phyloP scores from a whole-genome alignment of 2,888 invertebrate genomes.

The Acanthosepion esculentum region DNA sequence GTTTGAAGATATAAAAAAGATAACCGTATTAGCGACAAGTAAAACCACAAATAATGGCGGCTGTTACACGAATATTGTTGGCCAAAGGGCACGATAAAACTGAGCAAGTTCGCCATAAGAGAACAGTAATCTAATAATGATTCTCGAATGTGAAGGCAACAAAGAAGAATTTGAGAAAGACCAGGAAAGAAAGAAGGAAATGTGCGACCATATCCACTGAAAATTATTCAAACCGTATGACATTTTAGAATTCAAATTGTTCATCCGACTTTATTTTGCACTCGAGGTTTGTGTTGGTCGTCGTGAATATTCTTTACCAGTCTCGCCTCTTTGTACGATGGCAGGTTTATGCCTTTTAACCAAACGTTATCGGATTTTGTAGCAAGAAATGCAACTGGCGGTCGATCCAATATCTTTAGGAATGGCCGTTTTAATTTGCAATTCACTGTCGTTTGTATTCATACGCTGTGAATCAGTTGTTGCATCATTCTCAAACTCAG shows the following conservation, averaged over 20 bases:
- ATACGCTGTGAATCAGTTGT: background rate
- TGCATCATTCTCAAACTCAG: background rate
- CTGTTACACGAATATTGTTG: slow-evolving; percentile 22
- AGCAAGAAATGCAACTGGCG: background rate
- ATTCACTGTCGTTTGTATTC: background rate
- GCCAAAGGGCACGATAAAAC: background rate
- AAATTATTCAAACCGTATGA: background rate
- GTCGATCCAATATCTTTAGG: slow-evolving; percentile 6
- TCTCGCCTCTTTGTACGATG: background rate
- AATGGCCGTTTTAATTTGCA: background rate
- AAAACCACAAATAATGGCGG: background rate
- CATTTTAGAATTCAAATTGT: slow-evolving; percentile 9
- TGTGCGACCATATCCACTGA: background rate
- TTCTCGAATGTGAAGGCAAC: background rate
- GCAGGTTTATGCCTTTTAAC: slow-evolving; percentile 8
- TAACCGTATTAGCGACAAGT: slow-evolving; percentile 17
- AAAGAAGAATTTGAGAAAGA: background rate
- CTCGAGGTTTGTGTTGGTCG: background rate
- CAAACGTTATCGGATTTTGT: background rate
- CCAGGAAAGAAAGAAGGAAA: background rate
- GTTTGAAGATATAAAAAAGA: slow-evolving; percentile 24
- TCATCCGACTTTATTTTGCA: slow-evolving; percentile 6
- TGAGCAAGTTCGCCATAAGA: background rate
- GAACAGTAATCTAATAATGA: background rate
- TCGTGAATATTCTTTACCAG: background rate